Base-by-base conservation (phyloP, 2,888 invertebrate species). In the Prosapia bicincta region DNA sequence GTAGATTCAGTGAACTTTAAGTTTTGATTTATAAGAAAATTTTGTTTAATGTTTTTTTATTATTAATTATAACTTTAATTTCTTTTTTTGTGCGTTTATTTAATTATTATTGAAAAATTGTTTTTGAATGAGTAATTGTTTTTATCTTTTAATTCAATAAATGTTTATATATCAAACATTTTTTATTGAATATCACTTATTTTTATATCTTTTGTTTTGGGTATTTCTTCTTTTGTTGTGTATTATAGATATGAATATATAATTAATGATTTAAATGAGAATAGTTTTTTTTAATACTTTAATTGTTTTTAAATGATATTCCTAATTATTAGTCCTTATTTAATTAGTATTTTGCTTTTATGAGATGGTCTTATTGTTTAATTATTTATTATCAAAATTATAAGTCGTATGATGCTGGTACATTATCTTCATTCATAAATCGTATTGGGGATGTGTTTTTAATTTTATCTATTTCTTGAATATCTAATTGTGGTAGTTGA, bases 301-400 rank as follows among this genome's bases (percentile, higher is more conserved):
- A n/a, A n/a, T n/a, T n/a, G n/a, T n/a, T n/a, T n/a, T n/a, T n/a
- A n/a, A n/a, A n/a, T n/a, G 86, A 86, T 90, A 82, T 85, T 90
- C 83, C 86, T 92, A 85, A 90, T 91, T 89, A 86, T 90, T 86
- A 89, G 89, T 0, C 90, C 90, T 78, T 91, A 90, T 88, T 86
- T 92, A 85, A 86, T 91, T 86, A 89, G 89, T 84, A 89, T 92
- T 88, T 87, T 92, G 84, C 86, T 92, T 83, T 91, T 91, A 0
- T 92, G 92, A 79, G 92, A 92, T 89, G 92, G 92, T 0, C 87
- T 93, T 93, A 91, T 88, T 89, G 89, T 87, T 89, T 92, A 85
- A 90, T 91, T 0, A 89, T 91, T 88, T 92, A 88, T 86, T 91
- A 90, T 86, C 89, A 91, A 85, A 92, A 90, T 88, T 83, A 87